Evolutionary conservation across 2,797 vertebrate species (phyloP).

Genomic region (Phrynocephalus forsythii): DNA sequence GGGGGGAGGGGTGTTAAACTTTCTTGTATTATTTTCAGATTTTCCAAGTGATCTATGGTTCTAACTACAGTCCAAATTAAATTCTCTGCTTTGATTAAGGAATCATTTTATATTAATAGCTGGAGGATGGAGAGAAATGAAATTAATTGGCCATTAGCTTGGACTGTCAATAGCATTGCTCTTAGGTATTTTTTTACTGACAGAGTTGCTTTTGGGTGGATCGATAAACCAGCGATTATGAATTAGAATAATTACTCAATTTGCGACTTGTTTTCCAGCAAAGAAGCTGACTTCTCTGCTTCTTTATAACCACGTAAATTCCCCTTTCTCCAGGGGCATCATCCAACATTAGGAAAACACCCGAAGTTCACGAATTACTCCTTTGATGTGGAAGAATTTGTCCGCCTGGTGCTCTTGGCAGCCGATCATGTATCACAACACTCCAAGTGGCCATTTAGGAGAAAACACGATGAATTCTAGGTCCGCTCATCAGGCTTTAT

Average conservation of each 20-base stretch:
- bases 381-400: constrained; percentile 93
- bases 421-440: constrained; percentile 86
- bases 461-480: constrained; percentile 88
- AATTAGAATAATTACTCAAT: constrained; percentile 50
- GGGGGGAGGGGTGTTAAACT: background rate
- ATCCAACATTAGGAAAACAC: constrained; percentile 95
- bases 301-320: constrained; percentile 51
- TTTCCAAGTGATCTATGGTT: constrained; percentile 36
- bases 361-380: constrained; percentile 98
- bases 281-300: background rate
- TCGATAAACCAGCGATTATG: constrained; percentile 53
- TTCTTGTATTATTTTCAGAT: background rate
- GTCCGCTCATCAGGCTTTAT: constrained; percentile 33
- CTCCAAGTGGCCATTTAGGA: constrained; percentile 83
- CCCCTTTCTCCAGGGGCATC: constrained; percentile 87
- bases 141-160: constrained; percentile 67
- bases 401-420: constrained; percentile 89
- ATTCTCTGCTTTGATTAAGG: constrained; percentile 31
- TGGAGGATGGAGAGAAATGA: constrained; percentile 50
- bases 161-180: constrained; percentile 43
- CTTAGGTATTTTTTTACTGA: constrained; percentile 45
- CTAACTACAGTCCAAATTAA: constrained; percentile 47
- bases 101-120: constrained; percentile 45
- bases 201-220: constrained; percentile 49
- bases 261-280: constrained; percentile 44